These are phyloP conservation scores for Polyergus mexicanus DNA, from an alignment of 1,140 invertebrate genomes.

Conservation along the genomic window DNA sequence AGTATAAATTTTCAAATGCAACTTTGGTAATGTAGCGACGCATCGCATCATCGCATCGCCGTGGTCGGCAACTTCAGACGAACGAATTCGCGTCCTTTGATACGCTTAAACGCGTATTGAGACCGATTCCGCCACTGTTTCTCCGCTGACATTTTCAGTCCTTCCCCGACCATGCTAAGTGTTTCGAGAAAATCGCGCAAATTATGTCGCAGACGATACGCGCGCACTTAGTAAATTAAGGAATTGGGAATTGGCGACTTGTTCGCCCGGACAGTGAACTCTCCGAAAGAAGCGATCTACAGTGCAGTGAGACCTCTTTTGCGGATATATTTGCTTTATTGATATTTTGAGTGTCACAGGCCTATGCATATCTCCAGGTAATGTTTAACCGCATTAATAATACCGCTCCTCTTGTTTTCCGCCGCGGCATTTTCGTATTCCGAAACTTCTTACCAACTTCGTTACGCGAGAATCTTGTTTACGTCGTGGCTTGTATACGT, in stretches of 20 bases:
- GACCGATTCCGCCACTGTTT: slow-evolving; percentile 71
- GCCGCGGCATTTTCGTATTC: not conserved
- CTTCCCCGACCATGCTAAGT: slow-evolving; percentile 78
- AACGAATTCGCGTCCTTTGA: slow-evolving; percentile 82
- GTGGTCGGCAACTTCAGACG: slow-evolving; percentile 69
- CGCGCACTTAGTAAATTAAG: slow-evolving; percentile 70
- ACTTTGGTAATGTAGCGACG: not conserved
- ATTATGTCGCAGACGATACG: slow-evolving; percentile 74
- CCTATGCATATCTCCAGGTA: slow-evolving; percentile 85
- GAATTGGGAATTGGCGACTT: slow-evolving; percentile 46
- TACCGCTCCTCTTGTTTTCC: not conserved
- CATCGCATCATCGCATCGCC: not conserved
- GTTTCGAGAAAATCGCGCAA: slow-evolving; percentile 66
- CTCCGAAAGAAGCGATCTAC: slow-evolving; percentile 62
- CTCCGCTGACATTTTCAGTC: slow-evolving; percentile 61
- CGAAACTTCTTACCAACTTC: not conserved
- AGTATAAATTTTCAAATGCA: no score
- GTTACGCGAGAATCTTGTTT: slow-evolving; percentile 77
- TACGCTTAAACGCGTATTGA: slow-evolving; percentile 81
- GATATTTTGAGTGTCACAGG: slow-evolving; percentile 83
- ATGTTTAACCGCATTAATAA: slow-evolving; percentile 23
- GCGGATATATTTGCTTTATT: slow-evolving; percentile 82
- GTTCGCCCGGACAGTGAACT: slow-evolving; percentile 38
- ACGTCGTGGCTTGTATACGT: slow-evolving; percentile 75
- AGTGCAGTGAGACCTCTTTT: slow-evolving; percentile 69